phyloP scores from a whole-genome alignment of 2,113 vertebrate species.

The Scatophagus argus region DNA sequence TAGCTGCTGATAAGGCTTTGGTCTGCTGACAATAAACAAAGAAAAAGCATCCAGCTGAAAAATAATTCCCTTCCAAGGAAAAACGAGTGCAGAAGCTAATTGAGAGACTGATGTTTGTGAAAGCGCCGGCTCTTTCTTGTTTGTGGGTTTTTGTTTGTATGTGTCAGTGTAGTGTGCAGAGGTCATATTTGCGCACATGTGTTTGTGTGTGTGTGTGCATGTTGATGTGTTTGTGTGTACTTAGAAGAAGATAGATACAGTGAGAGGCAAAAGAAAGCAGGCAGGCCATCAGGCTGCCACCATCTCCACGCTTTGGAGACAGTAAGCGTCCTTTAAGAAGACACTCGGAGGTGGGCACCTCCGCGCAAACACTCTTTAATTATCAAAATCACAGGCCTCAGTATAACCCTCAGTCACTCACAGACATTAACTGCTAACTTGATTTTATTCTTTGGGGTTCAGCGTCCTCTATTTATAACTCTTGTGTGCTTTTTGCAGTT shows the following conservation, averaged over 20 bases:
- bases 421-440: conserved; percentile 65
- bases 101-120: conserved; percentile 78
- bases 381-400: conserved; percentile 77
- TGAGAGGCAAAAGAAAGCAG: conserved; percentile 57
- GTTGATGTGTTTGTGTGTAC: conserved; percentile 52
- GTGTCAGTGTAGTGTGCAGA: conserved; percentile 46
- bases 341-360: conserved; percentile 62
- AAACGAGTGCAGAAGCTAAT: conserved; percentile 78
- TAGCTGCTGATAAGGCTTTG: conserved; percentile 76
- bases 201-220: conserved; percentile 24
- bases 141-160: conserved; percentile 57
- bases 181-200: conserved; percentile 16
- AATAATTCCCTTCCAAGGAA: conserved; percentile 69
- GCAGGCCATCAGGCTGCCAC: conserved; percentile 72
- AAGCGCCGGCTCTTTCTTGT: conserved; percentile 51
- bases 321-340: conserved; percentile 79
- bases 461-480: conserved; percentile 4
- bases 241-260: conserved; percentile 56
- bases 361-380: conserved; percentile 80
- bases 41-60: conserved; percentile 71
- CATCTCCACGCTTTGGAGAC: conserved; percentile 75
- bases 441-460: conserved; percentile 41
- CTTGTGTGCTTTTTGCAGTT: conserved; percentile 21
- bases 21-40: conserved; percentile 76
- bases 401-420: conserved; percentile 70